These are phyloP conservation scores for Leptinotarsa texana DNA, from an alignment of 1,140 invertebrate genomes.

Conservation along the genomic window DNA sequence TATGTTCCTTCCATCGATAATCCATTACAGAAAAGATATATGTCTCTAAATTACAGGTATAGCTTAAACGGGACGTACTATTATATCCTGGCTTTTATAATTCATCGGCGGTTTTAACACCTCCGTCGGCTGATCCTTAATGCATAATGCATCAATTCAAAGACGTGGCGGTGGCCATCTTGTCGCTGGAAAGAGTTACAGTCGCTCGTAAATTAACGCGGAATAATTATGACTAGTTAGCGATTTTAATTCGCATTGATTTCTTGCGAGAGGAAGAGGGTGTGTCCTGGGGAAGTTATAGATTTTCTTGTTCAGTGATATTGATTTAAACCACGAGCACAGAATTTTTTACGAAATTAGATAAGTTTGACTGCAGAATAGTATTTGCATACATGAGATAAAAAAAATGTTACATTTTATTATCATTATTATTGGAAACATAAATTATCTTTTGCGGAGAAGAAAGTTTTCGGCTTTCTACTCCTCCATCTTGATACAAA, in stretches of 20 bases:
- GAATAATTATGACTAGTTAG: background rate
- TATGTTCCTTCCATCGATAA: background rate
- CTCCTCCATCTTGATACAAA: too few species aligned
- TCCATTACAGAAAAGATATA: conserved; percentile 36
- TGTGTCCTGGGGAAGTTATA: too few species aligned
- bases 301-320: too few species aligned
- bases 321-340: too few species aligned
- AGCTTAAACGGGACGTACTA: conserved; percentile 36
- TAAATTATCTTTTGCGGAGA: too few species aligned
- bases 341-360: too few species aligned
- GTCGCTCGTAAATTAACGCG: background rate
- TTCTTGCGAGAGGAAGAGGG: background rate
- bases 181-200: background rate
- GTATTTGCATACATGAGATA: too few species aligned
- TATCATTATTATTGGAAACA: too few species aligned
- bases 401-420: too few species aligned
- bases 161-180: conserved; percentile 15
- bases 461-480: too few species aligned
- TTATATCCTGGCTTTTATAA: conserved; percentile 43
- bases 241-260: background rate
- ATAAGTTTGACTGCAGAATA: too few species aligned
- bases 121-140: conserved; percentile 35
- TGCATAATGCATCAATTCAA: conserved; percentile 37
- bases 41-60: conserved; percentile 43
- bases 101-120: conserved; percentile 42